These are phyloP conservation scores for Haemorhous mexicanus DNA, from an alignment of 2,113 vertebrate genomes.

Conservation along the genomic window DNA sequence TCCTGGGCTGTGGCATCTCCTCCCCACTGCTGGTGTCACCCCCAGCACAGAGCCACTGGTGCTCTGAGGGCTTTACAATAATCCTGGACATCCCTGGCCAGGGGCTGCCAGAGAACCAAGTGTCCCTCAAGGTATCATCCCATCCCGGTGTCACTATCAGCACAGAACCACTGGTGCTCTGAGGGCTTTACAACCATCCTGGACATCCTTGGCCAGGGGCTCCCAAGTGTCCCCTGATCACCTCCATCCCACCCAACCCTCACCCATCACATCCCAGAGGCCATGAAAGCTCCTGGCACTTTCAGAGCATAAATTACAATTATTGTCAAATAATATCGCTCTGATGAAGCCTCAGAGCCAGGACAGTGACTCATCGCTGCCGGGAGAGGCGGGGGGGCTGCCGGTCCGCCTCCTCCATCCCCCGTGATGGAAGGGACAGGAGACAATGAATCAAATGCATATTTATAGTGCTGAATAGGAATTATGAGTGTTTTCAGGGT, in stretches of 20 bases:
- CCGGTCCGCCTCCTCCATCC: not conserved
- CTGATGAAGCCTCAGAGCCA: not conserved
- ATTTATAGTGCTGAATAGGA: constrained; percentile 21
- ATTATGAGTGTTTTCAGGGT: not conserved
- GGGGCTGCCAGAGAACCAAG: too few species aligned
- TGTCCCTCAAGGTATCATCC: too few species aligned
- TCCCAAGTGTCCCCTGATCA: not conserved
- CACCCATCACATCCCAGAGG: rapidly evolving
- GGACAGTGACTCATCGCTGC: constrained; percentile 3
- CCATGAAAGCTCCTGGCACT: not conserved
- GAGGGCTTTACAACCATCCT: rapidly evolving
- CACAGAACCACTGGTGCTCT: rapidly evolving
- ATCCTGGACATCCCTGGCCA: rapidly evolving
- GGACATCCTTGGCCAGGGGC: rapidly evolving
- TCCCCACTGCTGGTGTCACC: rapidly evolving
- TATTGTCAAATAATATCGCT: not conserved
- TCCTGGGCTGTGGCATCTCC: too few species aligned
- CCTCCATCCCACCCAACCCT: rapidly evolving
- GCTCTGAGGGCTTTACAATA: rapidly evolving
- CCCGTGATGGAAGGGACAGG: not conserved
- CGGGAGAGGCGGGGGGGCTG: not conserved
- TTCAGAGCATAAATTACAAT: not conserved
- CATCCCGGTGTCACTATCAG: not conserved
- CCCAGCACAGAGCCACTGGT: rapidly evolving
- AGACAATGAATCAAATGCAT: constrained; percentile 30